These are phyloP conservation scores for Ferdinandea cuprea DNA, from an alignment of 2,888 invertebrate genomes.

Conservation along the genomic window DNA sequence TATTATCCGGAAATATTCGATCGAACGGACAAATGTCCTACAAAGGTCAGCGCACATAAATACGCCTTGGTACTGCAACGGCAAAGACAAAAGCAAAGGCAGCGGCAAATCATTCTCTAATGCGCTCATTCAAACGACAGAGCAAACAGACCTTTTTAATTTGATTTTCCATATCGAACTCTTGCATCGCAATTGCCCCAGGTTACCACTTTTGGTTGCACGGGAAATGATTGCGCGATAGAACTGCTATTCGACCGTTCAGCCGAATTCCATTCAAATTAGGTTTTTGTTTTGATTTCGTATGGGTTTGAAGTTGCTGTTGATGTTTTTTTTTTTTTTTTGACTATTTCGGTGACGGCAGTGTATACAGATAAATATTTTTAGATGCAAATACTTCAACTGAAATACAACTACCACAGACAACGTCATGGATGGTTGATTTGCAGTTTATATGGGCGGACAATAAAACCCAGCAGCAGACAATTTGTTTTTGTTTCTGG, in stretches of 20 bases:
- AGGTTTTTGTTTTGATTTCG: conserved; percentile 31
- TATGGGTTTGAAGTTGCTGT: conserved; percentile 8
- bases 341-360: conserved; percentile 11
- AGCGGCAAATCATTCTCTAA: conserved; percentile 18
- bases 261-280: conserved; percentile 40
- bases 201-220: conserved; percentile 15
- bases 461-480: conserved; percentile 29
- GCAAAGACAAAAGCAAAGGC: not conserved
- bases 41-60: conserved; percentile 25
- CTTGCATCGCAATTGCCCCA: conserved; percentile 15
- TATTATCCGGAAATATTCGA: conserved; percentile 19
- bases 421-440: conserved; percentile 1
- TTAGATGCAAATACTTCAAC: conserved; percentile 16
- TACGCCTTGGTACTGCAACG: not conserved
- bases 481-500: conserved; percentile 39
- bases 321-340: not conserved
- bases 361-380: conserved; percentile 5
- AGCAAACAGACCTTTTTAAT: conserved; percentile 19
- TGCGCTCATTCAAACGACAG: conserved; percentile 9
- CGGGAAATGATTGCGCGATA: conserved; percentile 26
- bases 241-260: conserved; percentile 14
- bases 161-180: conserved; percentile 19
- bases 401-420: not conserved
- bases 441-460: conserved; percentile 27
- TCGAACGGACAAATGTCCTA: conserved; percentile 2